Conservation (phyloP, 2,797 vertebrate genomes). For the Steatocranus sp. region DNA sequence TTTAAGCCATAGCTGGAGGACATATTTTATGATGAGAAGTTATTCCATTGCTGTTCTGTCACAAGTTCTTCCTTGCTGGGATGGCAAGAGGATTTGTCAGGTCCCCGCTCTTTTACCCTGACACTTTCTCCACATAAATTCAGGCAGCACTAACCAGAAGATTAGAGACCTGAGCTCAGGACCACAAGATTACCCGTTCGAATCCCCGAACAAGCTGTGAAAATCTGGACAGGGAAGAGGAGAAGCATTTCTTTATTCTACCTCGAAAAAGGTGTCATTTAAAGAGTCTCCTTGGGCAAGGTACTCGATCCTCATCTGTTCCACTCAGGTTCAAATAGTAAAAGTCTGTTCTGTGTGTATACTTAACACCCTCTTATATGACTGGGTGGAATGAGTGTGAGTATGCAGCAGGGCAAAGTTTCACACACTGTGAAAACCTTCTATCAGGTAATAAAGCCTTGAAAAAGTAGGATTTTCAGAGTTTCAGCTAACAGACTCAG, state of each 20-base stretch:
- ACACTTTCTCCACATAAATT: slow-evolving; percentile 23
- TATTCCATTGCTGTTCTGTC: slow-evolving; percentile 43
- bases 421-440: background rate
- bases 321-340: background rate
- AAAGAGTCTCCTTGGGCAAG: slow-evolving; percentile 19
- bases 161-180: slow-evolving; percentile 13
- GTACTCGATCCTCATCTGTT: slow-evolving; percentile 19
- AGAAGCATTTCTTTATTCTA: slow-evolving; percentile 29
- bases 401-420: background rate
- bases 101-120: slow-evolving; percentile 19
- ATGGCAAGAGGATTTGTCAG: slow-evolving; percentile 30
- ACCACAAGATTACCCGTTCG: slow-evolving; percentile 27
- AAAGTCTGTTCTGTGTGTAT: slow-evolving; percentile 18
- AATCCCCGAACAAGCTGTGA: slow-evolving; percentile 28
- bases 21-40: slow-evolving; percentile 52
- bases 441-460: slow-evolving; percentile 1
- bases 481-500: background rate
- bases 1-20: slow-evolving; percentile 32
- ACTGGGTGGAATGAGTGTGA: slow-evolving; percentile 2
- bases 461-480: slow-evolving; percentile 3
- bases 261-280: slow-evolving; percentile 16
- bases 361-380: background rate
- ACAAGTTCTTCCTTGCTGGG: slow-evolving; percentile 19
- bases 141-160: slow-evolving; percentile 19
- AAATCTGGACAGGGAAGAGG: slow-evolving; percentile 5